A percentile compares a stretch with the other conserved stretches of the same genome.
These are phyloP conservation scores for Scaptomyza flava DNA, from an alignment of 2,888 invertebrate genomes.

Conservation along the genomic window DNA sequence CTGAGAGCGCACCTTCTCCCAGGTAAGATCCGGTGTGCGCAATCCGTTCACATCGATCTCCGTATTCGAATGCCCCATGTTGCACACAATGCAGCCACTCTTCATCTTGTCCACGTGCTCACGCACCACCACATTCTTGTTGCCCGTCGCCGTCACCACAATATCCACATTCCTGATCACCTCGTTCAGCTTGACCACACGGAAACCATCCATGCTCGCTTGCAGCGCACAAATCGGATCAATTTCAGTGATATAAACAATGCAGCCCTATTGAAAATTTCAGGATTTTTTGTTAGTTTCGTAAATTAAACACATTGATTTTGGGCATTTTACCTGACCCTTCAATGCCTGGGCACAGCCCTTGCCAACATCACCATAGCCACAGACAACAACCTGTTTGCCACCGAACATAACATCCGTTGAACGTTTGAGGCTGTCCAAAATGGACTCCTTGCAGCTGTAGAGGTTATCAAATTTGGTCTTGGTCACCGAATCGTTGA, in stretches of 20 bases:
- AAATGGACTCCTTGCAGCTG: conserved; percentile 96
- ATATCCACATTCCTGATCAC: conserved; percentile 97
- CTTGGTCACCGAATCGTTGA: conserved; percentile 99
- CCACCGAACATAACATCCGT: conserved; percentile 98
- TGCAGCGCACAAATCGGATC: conserved; percentile 99
- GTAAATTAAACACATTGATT: too few relatives aligned
- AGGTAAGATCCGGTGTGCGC: conserved; percentile 96
- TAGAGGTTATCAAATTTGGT: conserved; percentile 99
- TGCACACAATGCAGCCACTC: conserved; percentile 97
- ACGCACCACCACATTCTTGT: conserved; percentile 97
- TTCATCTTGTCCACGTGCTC: conserved; percentile 99
- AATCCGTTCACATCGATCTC: conserved; percentile 97
- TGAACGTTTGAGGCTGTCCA: conserved; percentile 88
- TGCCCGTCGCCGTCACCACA: conserved; percentile 98
- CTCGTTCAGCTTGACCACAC: conserved; percentile 97
- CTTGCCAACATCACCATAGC: conserved; percentile 98
- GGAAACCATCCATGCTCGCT: conserved; percentile 98
- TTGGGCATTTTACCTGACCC: conserved; percentile 85
- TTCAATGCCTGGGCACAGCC: conserved; percentile 98
- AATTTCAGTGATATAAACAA: conserved; percentile 95
- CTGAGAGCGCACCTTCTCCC: conserved; percentile 98
- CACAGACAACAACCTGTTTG: conserved; percentile 97
- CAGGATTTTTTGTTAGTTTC: too few relatives aligned
- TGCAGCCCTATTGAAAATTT: conserved; percentile 89
- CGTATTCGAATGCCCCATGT: conserved; percentile 99